A percentile compares a stretch with the other conserved stretches of the same genome.
Evolutionary conservation across 2,888 invertebrate species (phyloP).

Genomic region (Epinotia demarniana): DNA sequence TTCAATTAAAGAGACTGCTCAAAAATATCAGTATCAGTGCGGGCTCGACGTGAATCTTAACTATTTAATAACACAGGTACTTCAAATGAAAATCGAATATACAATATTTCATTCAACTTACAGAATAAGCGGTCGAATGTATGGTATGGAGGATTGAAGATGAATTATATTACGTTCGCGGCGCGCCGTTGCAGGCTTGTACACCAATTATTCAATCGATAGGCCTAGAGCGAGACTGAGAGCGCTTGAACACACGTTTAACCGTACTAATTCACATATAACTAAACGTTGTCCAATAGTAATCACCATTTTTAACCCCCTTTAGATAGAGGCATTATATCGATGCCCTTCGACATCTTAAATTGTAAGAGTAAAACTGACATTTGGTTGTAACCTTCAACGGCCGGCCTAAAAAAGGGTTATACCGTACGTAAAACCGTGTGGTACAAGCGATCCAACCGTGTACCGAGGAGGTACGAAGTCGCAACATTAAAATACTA

Average conservation of each 20-base stretch:
- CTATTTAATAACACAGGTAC: constrained; percentile 47
- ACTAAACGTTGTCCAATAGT: neutral
- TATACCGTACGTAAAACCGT: too few species aligned
- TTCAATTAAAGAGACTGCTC: constrained; percentile 51
- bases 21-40: constrained; percentile 37
- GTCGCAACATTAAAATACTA: constrained; percentile 29
- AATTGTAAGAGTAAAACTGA: too few species aligned
- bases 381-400: too few species aligned
- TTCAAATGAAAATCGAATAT: constrained; percentile 46
- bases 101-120: constrained; percentile 48
- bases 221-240: constrained; percentile 15
- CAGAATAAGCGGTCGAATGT: constrained; percentile 37
- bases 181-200: neutral
- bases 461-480: constrained; percentile 3
- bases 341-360: too few species aligned
- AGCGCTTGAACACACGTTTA: neutral
- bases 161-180: neutral
- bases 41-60: constrained; percentile 48
- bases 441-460: too few species aligned
- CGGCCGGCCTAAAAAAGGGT: too few species aligned
- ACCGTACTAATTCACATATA: too few species aligned
- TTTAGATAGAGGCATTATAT: too few species aligned
- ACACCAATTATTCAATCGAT: constrained; percentile 2
- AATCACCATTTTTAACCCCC: neutral
- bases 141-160: constrained; percentile 38